phyloP scores from a whole-genome alignment of 2,888 invertebrate species.

The Agonum fuliginosum region DNA sequence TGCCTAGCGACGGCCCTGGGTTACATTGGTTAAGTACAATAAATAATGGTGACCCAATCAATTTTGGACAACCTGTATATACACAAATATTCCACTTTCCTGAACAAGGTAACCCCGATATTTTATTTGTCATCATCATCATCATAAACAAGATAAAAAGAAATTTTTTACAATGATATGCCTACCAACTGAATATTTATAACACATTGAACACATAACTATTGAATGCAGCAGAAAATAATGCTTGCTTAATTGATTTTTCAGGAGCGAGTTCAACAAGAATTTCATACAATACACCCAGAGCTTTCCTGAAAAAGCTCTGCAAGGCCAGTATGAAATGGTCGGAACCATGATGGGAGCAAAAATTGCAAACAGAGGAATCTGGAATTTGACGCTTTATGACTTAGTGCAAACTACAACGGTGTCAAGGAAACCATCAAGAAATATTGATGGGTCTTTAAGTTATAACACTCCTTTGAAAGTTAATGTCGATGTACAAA shows the following conservation, averaged over 20 bases:
- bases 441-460: conserved; percentile 68
- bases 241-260: conserved; percentile 62
- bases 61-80: no score
- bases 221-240: not conserved
- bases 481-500: conserved; percentile 83
- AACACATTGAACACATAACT: not conserved
- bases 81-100: no score
- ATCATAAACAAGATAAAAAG: no score
- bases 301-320: conserved; percentile 87
- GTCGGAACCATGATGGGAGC: conserved; percentile 79
- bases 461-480: conserved; percentile 72
- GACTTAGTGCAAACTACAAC: conserved; percentile 81
- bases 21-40: no score
- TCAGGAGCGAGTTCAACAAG: conserved; percentile 80
- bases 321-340: conserved; percentile 82
- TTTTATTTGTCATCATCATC: no score
- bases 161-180: no score
- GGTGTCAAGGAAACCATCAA: conserved; percentile 75
- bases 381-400: conserved; percentile 85
- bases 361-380: conserved; percentile 79
- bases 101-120: no score
- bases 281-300: conserved; percentile 84
- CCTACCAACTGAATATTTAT: no score
- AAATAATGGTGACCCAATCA: no score
- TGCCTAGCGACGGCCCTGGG: no score